A percentile compares a stretch with the other conserved stretches of the same genome.
These are phyloP conservation scores for Lasiurus cinereus DNA, from an alignment of 2,113 vertebrate species.

Conservation along the genomic window DNA sequence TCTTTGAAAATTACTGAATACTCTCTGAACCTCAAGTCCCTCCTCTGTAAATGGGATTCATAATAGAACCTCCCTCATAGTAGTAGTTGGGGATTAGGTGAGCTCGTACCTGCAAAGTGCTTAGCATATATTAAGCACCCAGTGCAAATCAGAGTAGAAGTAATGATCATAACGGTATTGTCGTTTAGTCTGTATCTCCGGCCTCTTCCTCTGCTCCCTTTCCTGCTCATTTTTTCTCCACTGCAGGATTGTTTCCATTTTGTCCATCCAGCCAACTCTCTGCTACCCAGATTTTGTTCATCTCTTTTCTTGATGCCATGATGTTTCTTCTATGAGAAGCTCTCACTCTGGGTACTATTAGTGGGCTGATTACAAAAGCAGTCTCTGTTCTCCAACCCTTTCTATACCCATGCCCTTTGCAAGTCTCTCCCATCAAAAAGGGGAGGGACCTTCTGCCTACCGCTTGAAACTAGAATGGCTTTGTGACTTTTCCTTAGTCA, in stretches of 20 bases:
- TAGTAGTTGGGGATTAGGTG: neutral
- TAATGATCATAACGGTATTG: neutral
- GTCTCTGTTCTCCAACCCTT: neutral
- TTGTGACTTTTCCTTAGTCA: neutral
- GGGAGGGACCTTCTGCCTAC: neutral
- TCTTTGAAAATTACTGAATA: neutral
- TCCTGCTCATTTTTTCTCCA: neutral
- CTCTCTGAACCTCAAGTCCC: neutral
- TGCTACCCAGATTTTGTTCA: neutral
- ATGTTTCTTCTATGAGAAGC: neutral
- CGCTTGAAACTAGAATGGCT: neutral
- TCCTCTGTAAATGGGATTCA: slow-evolving; percentile 28
- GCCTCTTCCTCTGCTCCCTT: neutral
- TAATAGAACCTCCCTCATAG: neutral
- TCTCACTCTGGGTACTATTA: neutral
- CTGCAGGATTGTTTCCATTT: neutral
- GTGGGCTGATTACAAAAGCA: neutral
- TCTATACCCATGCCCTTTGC: neutral
- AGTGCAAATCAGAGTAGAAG: neutral
- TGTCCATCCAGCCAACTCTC: neutral
- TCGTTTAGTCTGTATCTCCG: neutral
- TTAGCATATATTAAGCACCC: neutral
- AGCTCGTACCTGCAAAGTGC: neutral
- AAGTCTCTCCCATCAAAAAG: neutral
- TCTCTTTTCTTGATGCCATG: neutral